Evolutionary conservation across 2,113 vertebrate genomes (phyloP).

Genomic region (Dissostichus mawsoni): DNA sequence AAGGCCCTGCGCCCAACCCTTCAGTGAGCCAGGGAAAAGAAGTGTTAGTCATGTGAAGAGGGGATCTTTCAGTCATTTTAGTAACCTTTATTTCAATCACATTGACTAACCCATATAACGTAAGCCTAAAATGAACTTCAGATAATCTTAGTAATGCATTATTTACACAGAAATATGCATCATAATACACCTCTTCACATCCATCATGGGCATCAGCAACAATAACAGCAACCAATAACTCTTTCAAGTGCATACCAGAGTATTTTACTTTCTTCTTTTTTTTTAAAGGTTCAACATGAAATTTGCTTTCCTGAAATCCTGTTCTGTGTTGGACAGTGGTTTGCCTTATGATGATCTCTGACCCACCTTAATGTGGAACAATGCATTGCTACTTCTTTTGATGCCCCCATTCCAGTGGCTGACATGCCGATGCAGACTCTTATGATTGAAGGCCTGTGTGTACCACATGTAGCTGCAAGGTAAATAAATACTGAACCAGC

Average conservation of each 20-base stretch:
- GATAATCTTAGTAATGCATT: neutral
- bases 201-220: neutral
- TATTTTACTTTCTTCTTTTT: neutral
- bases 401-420: conserved; percentile 27
- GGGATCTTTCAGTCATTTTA: too few species aligned
- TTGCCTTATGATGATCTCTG: conserved; percentile 19
- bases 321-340: conserved; percentile 3
- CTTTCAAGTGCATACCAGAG: neutral
- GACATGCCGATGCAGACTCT: conserved; percentile 15
- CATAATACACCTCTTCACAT: neutral
- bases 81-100: too few species aligned
- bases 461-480: neutral
- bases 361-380: conserved; percentile 6
- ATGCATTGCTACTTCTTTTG: conserved; percentile 26
- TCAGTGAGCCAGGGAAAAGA: too few species aligned
- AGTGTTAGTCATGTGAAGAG: too few species aligned
- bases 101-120: neutral
- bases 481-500: conserved; percentile 7
- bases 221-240: neutral
- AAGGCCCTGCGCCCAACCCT: too few species aligned
- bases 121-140: neutral
- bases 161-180: neutral
- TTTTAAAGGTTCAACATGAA: neutral
- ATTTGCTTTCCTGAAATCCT: neutral
- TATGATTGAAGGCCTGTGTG: conserved; percentile 4